These are phyloP conservation scores for Dendrophyllia cribrosa DNA, from an alignment of 64 coral and sea anemone species.

Conservation along the genomic window DNA sequence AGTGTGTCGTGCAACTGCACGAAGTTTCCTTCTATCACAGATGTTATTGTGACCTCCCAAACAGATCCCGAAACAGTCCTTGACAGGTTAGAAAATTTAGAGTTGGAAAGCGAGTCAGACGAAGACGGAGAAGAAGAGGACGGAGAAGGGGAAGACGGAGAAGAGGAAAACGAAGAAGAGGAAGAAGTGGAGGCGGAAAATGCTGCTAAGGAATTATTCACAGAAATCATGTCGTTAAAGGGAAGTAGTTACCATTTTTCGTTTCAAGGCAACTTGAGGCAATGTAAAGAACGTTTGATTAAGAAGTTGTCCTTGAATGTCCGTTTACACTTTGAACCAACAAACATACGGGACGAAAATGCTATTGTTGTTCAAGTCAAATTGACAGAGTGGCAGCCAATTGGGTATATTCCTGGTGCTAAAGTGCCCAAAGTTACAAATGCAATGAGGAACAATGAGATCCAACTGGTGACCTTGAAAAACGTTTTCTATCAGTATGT, in stretches of 20 bases:
- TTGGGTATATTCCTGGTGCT: constrained; percentile 45
- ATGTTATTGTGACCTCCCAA: background rate
- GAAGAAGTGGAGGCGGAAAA: background rate
- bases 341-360: constrained; percentile 19
- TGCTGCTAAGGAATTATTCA: constrained; percentile 1
- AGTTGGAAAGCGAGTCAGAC: background rate
- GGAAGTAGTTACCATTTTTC: constrained; percentile 31
- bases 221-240: constrained; percentile 18
- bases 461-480: constrained; percentile 28
- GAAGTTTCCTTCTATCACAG: constrained; percentile 4
- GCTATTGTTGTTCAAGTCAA: constrained; percentile 37
- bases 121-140: background rate
- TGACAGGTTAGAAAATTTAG: background rate
- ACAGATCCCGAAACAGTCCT: background rate
- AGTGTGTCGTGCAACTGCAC: constrained; percentile 44
- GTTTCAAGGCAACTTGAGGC: constrained; percentile 7
- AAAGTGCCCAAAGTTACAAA: constrained; percentile 53
- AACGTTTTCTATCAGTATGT: constrained; percentile 57
- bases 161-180: no score
- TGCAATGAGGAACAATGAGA: constrained; percentile 15
- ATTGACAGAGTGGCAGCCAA: constrained; percentile 8
- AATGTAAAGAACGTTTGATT: constrained; percentile 23
- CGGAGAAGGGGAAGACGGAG: background rate
- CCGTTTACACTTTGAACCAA: constrained; percentile 38
- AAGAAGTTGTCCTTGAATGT: background rate